A percentile compares a stretch with the other conserved stretches of the same genome.
These are phyloP conservation scores for Clarias macrocephalus DNA, from an alignment of 2,113 vertebrate genomes.

Conservation along the genomic window DNA sequence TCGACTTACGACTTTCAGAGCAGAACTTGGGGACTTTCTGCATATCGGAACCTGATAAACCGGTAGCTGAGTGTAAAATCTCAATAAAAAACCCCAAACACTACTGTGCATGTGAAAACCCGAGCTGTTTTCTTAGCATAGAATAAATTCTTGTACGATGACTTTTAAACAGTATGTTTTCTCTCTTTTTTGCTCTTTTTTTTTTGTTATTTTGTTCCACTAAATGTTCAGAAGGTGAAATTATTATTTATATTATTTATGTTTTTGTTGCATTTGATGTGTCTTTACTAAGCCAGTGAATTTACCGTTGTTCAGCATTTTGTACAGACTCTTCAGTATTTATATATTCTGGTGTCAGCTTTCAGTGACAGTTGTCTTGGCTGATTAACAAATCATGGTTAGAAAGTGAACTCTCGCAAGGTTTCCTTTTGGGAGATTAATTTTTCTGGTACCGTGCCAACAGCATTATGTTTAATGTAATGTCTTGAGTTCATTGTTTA, in stretches of 20 bases:
- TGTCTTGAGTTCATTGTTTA: background rate
- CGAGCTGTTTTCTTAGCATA: conserved; percentile 11
- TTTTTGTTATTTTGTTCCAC: background rate
- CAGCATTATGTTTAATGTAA: background rate
- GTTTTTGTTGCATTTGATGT: background rate
- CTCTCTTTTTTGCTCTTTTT: background rate
- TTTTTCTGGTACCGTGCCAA: background rate
- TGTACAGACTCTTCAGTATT: background rate
- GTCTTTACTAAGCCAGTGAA: background rate
- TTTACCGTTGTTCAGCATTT: background rate
- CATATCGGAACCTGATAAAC: background rate
- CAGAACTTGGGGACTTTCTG: too few species aligned
- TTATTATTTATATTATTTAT: background rate
- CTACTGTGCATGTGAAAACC: conserved; percentile 1
- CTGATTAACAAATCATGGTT: background rate
- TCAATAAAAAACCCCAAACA: background rate
- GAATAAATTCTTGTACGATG: background rate
- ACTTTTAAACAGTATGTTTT: background rate
- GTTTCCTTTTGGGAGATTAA: background rate
- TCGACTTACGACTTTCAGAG: too few species aligned
- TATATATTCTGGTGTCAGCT: background rate
- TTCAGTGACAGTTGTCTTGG: background rate
- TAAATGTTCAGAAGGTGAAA: background rate
- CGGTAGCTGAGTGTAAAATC: conserved; percentile 12
- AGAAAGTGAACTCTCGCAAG: background rate